Conservation (phyloP, 2,113 vertebrate genomes). For the Anthoscopus minutus region DNA sequence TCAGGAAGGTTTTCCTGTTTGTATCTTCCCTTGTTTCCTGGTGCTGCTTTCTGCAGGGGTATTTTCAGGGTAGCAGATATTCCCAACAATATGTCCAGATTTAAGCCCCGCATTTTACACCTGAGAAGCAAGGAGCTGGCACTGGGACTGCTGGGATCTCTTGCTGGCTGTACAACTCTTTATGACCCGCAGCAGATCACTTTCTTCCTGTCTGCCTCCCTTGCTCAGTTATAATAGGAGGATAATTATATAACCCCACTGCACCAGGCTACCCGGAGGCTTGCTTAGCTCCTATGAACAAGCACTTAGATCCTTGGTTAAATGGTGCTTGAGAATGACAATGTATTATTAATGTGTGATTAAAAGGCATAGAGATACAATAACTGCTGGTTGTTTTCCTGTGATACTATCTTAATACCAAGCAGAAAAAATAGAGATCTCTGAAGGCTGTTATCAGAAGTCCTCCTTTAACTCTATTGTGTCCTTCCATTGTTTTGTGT, state of each 20-base stretch:
- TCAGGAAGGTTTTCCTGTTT: not conserved
- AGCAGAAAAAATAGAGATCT: not conserved
- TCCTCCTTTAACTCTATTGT: not conserved
- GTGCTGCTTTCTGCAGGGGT: not conserved
- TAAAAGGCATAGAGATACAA: not conserved
- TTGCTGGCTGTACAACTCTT: not conserved
- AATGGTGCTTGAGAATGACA: conserved; percentile 22
- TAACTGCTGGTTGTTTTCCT: conserved; percentile 21
- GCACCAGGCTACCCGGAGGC: conserved; percentile 14
- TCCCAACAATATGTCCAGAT: not conserved
- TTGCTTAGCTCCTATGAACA: not conserved
- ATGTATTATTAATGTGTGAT: conserved; percentile 53
- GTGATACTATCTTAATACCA: not conserved
- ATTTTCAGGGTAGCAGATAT: not conserved
- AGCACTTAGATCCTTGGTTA: conserved; percentile 21
- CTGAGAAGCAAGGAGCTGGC: not conserved
- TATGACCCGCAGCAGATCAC: not conserved
- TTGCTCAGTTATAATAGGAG: not conserved
- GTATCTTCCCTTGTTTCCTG: not conserved
- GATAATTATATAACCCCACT: conserved; percentile 35
- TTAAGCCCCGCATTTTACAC: not conserved
- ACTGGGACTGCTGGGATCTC: not conserved
- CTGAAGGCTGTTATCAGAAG: not conserved
- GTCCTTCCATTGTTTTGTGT: not conserved
- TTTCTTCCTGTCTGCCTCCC: conserved; percentile 12